Conservation (phyloP, 2,797 vertebrate genomes). For the Paratrypauchen microcephalus region DNA sequence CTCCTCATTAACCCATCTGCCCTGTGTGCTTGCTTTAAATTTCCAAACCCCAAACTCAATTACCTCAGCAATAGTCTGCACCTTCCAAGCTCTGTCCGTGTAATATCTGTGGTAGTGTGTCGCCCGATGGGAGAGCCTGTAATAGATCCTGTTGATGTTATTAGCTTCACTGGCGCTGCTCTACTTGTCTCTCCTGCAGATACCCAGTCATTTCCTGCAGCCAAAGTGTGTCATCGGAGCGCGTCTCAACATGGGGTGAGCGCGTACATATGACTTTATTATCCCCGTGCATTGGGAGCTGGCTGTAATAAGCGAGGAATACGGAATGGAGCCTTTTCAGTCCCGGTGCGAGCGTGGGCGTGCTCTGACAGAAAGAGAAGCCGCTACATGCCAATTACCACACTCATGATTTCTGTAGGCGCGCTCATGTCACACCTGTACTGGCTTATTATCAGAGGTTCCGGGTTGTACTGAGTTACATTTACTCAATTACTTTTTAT, state of each 20-base stretch:
- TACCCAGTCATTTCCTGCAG: conserved; percentile 49
- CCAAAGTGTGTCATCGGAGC: conserved; percentile 42
- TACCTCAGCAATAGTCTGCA: too few species aligned
- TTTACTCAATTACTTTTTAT: too few species aligned
- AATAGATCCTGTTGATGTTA: conserved; percentile 48
- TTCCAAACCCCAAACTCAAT: too few species aligned
- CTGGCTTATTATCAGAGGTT: conserved; percentile 42
- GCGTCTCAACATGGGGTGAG: conserved; percentile 43
- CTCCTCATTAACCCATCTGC: too few species aligned
- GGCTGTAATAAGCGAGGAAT: conserved; percentile 49
- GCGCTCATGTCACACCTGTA: conserved; percentile 37
- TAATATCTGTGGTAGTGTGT: background rate
- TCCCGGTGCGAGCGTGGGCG: conserved; percentile 26
- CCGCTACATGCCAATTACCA: conserved; percentile 58
- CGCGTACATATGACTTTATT: conserved; percentile 57
- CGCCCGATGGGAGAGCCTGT: conserved; percentile 10
- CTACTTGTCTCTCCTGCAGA: conserved; percentile 42
- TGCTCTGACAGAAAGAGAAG: conserved; percentile 41
- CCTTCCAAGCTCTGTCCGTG: too few species aligned
- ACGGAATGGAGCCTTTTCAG: conserved; percentile 36
- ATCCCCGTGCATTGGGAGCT: conserved; percentile 52
- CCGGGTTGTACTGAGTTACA: too few species aligned
- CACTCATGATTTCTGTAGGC: conserved; percentile 59
- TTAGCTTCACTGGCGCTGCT: conserved; percentile 42
- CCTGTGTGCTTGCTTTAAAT: too few species aligned